phyloP scores from a whole-genome alignment of 1,140 invertebrate species.

The Drosophila ananassae region DNA sequence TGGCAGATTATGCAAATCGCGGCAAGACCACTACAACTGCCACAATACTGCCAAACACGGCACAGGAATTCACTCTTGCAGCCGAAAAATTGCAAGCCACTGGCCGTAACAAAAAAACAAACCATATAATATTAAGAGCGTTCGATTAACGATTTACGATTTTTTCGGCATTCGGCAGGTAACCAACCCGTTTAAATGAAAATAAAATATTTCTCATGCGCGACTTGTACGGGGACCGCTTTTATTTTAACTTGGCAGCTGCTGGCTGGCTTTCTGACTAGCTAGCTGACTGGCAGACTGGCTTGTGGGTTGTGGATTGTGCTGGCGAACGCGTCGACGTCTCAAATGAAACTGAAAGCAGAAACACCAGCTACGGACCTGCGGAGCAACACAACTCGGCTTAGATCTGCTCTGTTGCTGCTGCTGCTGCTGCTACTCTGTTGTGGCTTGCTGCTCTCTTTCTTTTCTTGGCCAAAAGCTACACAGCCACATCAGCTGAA shows the following conservation, averaged over 20 bases:
- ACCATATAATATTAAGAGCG: slow-evolving; percentile 28
- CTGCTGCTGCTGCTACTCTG: slow-evolving; percentile 4
- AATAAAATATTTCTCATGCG: slow-evolving; percentile 40
- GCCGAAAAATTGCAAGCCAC: slow-evolving; percentile 10
- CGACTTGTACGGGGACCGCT: slow-evolving; percentile 35
- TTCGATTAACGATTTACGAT: slow-evolving; percentile 2
- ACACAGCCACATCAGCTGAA: background rate
- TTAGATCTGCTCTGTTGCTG: background rate
- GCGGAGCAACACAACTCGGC: slow-evolving; percentile 15
- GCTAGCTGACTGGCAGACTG: background rate
- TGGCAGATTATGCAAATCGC: slow-evolving; percentile 66
- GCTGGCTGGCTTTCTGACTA: background rate
- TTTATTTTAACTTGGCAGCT: slow-evolving; percentile 6
- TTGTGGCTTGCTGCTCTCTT: slow-evolving; percentile 23
- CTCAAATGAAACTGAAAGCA: slow-evolving; percentile 83
- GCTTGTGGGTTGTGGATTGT: slow-evolving; percentile 6
- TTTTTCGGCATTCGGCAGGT: slow-evolving; percentile 35
- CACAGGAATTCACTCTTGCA: slow-evolving; percentile 41
- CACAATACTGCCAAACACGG: slow-evolving; percentile 33
- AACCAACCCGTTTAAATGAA: slow-evolving; percentile 60
- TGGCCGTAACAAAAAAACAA: slow-evolving; percentile 7
- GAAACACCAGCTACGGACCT: slow-evolving; percentile 57
- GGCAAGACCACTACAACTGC: slow-evolving; percentile 14
- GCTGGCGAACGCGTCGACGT: slow-evolving; percentile 75
- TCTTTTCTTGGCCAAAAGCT: slow-evolving; percentile 11